Evolutionary conservation across 2,113 vertebrate genomes (phyloP).

Genomic region (Python bivittatus): DNA sequence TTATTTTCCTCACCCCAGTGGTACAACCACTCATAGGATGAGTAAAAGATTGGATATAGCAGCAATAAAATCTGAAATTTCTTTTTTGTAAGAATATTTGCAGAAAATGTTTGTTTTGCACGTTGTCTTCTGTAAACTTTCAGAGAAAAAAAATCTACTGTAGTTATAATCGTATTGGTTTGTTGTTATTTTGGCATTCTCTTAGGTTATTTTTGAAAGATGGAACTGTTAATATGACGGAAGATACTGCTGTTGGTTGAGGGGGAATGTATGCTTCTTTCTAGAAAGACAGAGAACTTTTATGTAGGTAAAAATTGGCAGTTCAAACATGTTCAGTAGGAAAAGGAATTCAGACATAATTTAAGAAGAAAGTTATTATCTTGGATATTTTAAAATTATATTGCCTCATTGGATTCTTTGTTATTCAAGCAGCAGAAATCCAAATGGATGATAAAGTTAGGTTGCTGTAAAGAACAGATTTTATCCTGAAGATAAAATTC

Average conservation of each 20-base stretch:
- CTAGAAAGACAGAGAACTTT: conserved; percentile 37
- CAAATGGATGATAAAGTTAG: conserved; percentile 41
- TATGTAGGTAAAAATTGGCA: conserved; percentile 31
- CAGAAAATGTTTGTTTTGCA: conserved; percentile 72
- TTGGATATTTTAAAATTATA: conserved; percentile 38
- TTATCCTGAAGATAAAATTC: conserved; percentile 48
- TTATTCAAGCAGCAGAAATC: conserved; percentile 43
- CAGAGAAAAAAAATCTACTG: conserved; percentile 58
- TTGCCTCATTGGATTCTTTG: conserved; percentile 39
- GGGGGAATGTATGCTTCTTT: conserved; percentile 41
- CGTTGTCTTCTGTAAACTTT: conserved; percentile 62
- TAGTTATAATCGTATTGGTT: conserved; percentile 38
- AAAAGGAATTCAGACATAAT: conserved; percentile 41
- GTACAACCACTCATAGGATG: conserved; percentile 55
- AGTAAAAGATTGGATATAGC: conserved; percentile 78
- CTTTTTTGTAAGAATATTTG: conserved; percentile 81
- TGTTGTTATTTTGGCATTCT: conserved; percentile 20
- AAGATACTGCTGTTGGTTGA: conserved; percentile 45
- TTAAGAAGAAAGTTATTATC: conserved; percentile 4
- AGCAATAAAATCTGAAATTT: conserved; percentile 83
- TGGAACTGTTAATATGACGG: conserved; percentile 48
- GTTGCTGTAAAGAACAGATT: conserved; percentile 53
- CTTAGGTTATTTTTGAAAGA: neutral
- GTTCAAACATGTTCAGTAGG: conserved; percentile 35
- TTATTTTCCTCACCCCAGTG: conserved; percentile 40